Evolutionary conservation across 2,888 invertebrate genomes (phyloP), one percentile per base, ranked within the genome.

Genomic region (Odontocerum albicorne): DNA sequence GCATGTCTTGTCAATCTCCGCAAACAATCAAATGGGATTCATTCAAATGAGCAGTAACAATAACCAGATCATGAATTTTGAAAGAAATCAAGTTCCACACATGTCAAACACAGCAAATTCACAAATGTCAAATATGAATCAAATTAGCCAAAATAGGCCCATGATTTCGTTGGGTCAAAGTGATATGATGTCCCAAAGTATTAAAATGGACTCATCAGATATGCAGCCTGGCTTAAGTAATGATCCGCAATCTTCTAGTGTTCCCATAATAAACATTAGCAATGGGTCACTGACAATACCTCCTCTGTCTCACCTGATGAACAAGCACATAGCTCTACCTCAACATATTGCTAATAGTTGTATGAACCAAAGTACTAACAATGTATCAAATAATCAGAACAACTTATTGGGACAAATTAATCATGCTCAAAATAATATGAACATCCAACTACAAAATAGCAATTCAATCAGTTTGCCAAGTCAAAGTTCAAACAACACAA

Each of bases 331-430:
- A 44, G 77, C 77, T 62, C 75, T 78, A 21, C 77, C 78, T 0
- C 77, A 77, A 66, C 77, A 77, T 66, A 76, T 77, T 65, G 77
- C 76, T 3, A 77, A 77, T 57, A 78, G 75, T 61, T 78, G 78
- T 1, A 75, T 77, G 59, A 45, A 49, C 10, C 77, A 77, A 59
- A 75, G 77, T 12, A 75, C 77, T 1, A 76, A 7, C 10, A 38
- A 19, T 16, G 45, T 27, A 8, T 7, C 19, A n/a, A 20, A 3
- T 13, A 44, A 38, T 31, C 33, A 43, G 20, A 70, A 76, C 12
- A 75, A 66, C 61, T 76, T 76, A 62, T 76, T 77, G 10, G 65
- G 76, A 51, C 75, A 50, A 12, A 44, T 46, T 3, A 40, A 38
- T 10, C 51, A 49, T 32, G 16, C 46, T 12, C 50, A 75, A 66